Evolutionary conservation across 2,113 vertebrate genomes (phyloP).

Genomic region (Catharus bicknelli): DNA sequence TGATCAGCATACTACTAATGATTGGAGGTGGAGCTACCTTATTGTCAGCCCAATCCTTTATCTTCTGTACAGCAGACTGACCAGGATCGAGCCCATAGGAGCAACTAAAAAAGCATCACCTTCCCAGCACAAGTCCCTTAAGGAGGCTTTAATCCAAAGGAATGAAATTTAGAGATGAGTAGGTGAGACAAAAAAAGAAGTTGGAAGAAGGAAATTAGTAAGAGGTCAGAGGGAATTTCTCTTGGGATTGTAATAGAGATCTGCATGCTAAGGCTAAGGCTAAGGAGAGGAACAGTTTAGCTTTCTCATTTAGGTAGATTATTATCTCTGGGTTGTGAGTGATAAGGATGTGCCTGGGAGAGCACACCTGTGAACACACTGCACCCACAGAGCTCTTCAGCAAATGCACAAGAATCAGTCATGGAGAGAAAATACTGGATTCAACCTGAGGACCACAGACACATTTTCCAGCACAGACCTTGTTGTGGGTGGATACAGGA

Average conservation of each 20-base stretch:
- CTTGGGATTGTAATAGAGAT: background rate
- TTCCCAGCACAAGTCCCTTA: background rate
- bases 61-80: background rate
- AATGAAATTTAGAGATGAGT: background rate
- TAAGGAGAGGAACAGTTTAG: background rate
- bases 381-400: background rate
- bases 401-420: background rate
- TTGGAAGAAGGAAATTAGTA: background rate
- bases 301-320: background rate
- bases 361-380: background rate
- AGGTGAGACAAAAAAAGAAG: background rate
- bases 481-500: background rate
- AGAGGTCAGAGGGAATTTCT: background rate
- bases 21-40: background rate
- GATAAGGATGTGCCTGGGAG: background rate
- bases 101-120: background rate
- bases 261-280: background rate
- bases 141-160: background rate
- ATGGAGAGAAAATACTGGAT: background rate
- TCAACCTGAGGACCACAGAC: background rate
- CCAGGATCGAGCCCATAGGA: background rate
- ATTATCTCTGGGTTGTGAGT: background rate
- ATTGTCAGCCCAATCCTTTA: background rate
- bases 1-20: background rate
- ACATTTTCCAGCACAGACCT: background rate